A percentile compares a stretch with the other conserved stretches of the same genome.
phyloP scores from a whole-genome alignment of 2,113 vertebrate species.

The human (Homo sapiens) region DNA sequence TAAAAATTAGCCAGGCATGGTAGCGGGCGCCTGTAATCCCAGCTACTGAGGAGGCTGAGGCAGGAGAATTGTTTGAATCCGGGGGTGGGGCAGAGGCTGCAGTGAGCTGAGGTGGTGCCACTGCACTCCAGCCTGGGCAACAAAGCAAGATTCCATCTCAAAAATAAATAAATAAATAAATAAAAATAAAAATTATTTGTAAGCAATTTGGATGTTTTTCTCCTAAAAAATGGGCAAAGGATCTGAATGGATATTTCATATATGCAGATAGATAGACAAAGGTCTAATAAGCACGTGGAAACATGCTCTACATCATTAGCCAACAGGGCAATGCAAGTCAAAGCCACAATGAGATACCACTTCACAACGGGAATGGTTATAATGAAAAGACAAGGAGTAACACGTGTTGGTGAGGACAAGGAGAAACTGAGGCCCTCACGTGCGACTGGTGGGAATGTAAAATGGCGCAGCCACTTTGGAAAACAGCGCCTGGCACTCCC shows the following conservation, averaged over 20 bases:
- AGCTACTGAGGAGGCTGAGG: too few relatives aligned
- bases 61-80: too few relatives aligned
- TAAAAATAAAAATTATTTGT: neutral
- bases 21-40: too few relatives aligned
- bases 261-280: neutral
- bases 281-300: neutral
- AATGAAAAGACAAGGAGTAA: neutral
- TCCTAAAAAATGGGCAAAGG: neutral
- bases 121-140: too few relatives aligned
- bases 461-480: neutral
- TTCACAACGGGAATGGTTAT: neutral
- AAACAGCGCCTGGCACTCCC: neutral
- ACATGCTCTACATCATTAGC: neutral
- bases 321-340: neutral
- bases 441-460: neutral
- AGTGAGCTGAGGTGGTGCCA: too few relatives aligned
- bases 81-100: too few relatives aligned
- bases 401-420: neutral
- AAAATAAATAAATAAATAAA: neutral
- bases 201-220: neutral
- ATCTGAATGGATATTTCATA: neutral
- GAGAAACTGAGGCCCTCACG: neutral
- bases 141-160: too few relatives aligned
- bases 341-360: neutral
- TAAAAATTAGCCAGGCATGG: too few relatives aligned